These are phyloP conservation scores for Drosophila gunungcola DNA, from an alignment of 1,140 invertebrate genomes.

Conservation along the genomic window DNA sequence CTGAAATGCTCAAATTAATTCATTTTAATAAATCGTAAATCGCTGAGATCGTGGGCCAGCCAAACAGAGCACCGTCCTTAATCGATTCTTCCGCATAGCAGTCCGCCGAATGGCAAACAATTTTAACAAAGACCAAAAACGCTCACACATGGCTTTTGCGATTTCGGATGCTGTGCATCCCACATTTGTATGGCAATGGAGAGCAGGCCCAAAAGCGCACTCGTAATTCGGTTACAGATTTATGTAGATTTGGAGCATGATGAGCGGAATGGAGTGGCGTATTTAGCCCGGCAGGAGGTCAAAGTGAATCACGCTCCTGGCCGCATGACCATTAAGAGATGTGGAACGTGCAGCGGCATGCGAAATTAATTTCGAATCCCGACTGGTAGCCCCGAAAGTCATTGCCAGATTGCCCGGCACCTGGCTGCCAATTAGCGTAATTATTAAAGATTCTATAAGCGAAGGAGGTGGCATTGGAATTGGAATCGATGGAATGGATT, in stretches of 20 bases:
- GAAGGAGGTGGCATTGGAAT: constrained; percentile 11
- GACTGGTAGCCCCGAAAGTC: constrained; percentile 32
- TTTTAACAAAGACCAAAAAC: constrained; percentile 62
- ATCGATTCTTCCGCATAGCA: constrained; percentile 72
- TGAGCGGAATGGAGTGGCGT: constrained; percentile 32
- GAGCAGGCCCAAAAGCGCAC: constrained; percentile 16
- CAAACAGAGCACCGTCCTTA: constrained; percentile 19
- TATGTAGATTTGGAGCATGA: constrained; percentile 82
- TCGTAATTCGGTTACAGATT: constrained; percentile 74
- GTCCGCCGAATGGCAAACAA: constrained; percentile 39
- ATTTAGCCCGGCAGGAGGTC: constrained; percentile 58
- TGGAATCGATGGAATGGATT: constrained; percentile 3
- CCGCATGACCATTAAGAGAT: constrained; percentile 76
- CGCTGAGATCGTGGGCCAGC: constrained; percentile 43
- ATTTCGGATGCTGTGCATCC: constrained; percentile 21
- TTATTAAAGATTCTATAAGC: constrained; percentile 74
- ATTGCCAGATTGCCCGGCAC: constrained; percentile 47
- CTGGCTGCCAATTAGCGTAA: constrained; percentile 82
- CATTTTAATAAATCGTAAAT: constrained; percentile 79
- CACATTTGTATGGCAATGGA: constrained; percentile 37
- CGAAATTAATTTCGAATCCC: constrained; percentile 69
- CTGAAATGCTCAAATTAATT: constrained; percentile 77
- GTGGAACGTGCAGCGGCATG: constrained; percentile 72
- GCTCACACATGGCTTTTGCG: constrained; percentile 35
- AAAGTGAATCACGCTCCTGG: constrained; percentile 78